Base-by-base conservation (phyloP, 64 coral and sea anemone species). In the Montipora sp. region DNA sequence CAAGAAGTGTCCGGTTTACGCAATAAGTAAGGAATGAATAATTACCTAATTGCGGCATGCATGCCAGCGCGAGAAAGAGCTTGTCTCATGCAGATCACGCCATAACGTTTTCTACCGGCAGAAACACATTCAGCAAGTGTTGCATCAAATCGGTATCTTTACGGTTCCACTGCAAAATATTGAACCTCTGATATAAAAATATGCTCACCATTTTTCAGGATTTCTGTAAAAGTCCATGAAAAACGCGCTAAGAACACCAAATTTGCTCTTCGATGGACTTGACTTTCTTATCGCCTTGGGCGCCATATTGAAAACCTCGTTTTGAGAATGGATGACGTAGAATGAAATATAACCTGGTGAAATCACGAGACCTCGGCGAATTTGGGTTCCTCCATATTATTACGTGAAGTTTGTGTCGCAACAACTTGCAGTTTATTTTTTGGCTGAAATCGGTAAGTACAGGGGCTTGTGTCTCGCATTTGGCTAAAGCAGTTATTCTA, bases 151-250 rank as follows among this genome's bases (percentile, higher is more conserved):
- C 60, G 9, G 14, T 14, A 63, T 0, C 53, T 57, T 11, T 8
- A 57, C 7, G 60, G 3, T 63, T 63, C 3, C 14, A 63, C 36
- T 15, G 14, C 9, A 63, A 63, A 63, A 16, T 15, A 14, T 63
- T 63, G 3, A 3, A 16, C 60, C 14, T 63, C 60, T 14, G 60
- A 63, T 3, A 63, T 22, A 2, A 3, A 27, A 15, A 24, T 27
- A 22, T 23, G 15, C 83, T 45, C 88, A 93, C 91, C 98, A 99
- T 93, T 99, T 99, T 70, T 71, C 89, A 78, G 98, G 98, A 90
- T 99, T 77, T 96, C 87, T 93, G 86, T 99, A 99, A 75, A 99
- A 86, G 51, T 99, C 94, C 45, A 93, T 84, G 45, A 99, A 61
- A 75, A 95, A 94, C 12, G 92, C 88, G 14, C 73, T 75, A n/a